A percentile compares a stretch with the other conserved stretches of the same genome.
Evolutionary conservation across 1,140 invertebrate genomes (phyloP).

Genomic region (Papilio dardanus): DNA sequence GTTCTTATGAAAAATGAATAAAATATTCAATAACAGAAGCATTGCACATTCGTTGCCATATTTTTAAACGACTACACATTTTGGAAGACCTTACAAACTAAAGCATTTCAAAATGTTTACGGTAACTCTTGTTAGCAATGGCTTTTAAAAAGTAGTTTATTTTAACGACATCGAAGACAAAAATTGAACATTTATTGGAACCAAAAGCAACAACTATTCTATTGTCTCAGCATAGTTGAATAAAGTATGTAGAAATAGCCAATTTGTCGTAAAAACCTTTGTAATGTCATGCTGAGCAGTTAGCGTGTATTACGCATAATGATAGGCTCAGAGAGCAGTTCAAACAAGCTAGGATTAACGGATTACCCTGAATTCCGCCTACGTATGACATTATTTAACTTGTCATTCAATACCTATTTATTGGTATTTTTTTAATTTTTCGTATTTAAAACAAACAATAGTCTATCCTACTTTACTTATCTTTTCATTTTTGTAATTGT

Average conservation of each 20-base stretch:
- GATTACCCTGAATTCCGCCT: constrained; percentile 29
- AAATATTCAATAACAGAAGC: too few relatives aligned
- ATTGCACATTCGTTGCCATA: background rate
- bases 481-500: too few relatives aligned
- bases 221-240: background rate
- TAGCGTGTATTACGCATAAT: background rate
- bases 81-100: too few relatives aligned
- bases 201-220: background rate
- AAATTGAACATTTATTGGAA: background rate
- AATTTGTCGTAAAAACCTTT: background rate
- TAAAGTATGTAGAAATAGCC: background rate
- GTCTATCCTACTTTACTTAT: background rate
- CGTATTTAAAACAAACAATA: background rate
- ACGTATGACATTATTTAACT: background rate
- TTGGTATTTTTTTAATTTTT: background rate
- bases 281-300: background rate
- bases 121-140: too few relatives aligned
- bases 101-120: too few relatives aligned
- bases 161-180: background rate
- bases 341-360: constrained; percentile 12
- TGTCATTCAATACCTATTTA: background rate
- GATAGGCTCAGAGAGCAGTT: background rate
- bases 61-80: too few relatives aligned
- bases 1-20: too few relatives aligned
- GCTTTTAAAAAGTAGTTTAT: background rate